Base-by-base conservation (phyloP, 2,113 vertebrate species). In the Turdus rufiventris region DNA sequence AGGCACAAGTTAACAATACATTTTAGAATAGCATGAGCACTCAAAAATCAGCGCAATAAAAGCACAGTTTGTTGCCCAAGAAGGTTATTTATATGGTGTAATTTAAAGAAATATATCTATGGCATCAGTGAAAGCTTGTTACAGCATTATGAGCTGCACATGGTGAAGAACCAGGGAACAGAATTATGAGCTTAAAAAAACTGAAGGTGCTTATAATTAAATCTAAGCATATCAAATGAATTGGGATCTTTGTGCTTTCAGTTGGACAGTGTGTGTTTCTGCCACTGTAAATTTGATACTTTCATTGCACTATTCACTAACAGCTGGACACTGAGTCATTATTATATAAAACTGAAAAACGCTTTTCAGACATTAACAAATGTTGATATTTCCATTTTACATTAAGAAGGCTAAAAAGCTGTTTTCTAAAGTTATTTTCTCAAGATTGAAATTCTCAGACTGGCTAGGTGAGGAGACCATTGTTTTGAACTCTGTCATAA, bases 11-110 rank as follows among this genome's bases (percentile, higher is more conserved):
- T 84, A 90, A 81, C 65, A 74, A 71, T 20, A 73, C 1, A 4
- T 80, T 85, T 83, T 56, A 92, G 42, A 83, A 77, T 12, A 79
- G 33, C 2, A 2, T 62, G 62, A 83, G 38, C 66, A 80, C 51
- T 91, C 72, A 43, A 92, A 91, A 80, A 74, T 53, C 72, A 93
- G 40, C 72, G 65, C n/a, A 91, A 57, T 78, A 87, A 87, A 77
- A 53, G 57, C 24, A 56, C 18, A 36, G 23, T 65, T 90, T 83
- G n/a, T 76, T 83, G 76, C 42, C 80, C 54, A 83, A 77, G 48
- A 81, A 57, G 23, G 60, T 31, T 81, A 36, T 60, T 82, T 75
- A 62, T 88, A 66, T 40, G 40, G n/a, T 83, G 75, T 51, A 17
- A 56, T 92, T 79, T 67, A 62, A 90, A 92, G 34, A 83, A 89